phyloP scores from a whole-genome alignment of 2,888 invertebrate species.

The Argyra leucocephala region DNA sequence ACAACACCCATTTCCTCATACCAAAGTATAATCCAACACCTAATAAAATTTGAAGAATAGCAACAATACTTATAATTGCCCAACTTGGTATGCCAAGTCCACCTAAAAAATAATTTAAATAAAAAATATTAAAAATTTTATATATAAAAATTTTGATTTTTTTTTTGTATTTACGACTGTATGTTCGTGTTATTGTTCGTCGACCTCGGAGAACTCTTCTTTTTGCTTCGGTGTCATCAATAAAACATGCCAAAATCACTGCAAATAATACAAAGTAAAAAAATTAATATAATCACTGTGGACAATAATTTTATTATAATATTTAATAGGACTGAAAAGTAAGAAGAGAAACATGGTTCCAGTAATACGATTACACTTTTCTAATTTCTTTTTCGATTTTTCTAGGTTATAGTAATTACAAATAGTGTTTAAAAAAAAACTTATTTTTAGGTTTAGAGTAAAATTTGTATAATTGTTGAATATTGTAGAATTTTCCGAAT shows the following conservation, averaged over 20 bases:
- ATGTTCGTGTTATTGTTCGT: constrained; percentile 65
- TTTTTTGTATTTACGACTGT: constrained; percentile 58
- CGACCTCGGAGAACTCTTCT: constrained; percentile 70
- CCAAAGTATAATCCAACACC: constrained; percentile 5
- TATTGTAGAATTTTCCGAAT: no score
- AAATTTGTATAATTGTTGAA: no score
- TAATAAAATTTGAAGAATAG: constrained; percentile 1
- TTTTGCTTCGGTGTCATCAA: constrained; percentile 65
- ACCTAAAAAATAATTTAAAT: background rate
- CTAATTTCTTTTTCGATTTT: no score
- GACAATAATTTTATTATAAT: no score
- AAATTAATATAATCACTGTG: no score
- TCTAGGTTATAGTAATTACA: no score
- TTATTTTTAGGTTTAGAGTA: no score
- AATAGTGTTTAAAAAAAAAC: no score
- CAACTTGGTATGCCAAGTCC: background rate
- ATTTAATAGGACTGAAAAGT: no score
- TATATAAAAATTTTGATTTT: background rate
- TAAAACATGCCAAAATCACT: constrained; percentile 59
- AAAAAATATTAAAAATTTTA: background rate
- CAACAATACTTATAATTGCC: background rate
- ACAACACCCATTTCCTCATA: constrained; percentile 5
- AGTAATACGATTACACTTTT: no score
- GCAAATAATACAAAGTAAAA: constrained; percentile 32
- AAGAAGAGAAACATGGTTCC: no score